A percentile compares a stretch with the other conserved stretches of the same genome.
Evolutionary conservation across 2,888 invertebrate species (phyloP).

Genomic region (Oligia fasciuncula): DNA sequence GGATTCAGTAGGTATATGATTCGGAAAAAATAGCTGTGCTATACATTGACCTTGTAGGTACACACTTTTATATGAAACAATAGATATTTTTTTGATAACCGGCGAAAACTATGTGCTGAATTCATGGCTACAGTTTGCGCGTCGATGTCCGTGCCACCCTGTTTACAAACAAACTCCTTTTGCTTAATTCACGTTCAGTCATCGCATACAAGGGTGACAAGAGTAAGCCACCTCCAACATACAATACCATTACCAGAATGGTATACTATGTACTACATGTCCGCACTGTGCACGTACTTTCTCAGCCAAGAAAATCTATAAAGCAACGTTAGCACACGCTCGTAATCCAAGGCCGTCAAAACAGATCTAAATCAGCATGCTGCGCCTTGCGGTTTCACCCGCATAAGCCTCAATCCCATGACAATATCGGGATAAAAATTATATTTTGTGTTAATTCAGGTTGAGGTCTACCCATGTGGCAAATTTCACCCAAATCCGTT

Average conservation of each 20-base stretch:
- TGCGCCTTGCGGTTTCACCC: not conserved
- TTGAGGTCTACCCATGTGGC: no score
- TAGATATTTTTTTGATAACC: no score
- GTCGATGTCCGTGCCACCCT: no score
- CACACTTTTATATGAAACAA: no score
- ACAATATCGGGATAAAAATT: not conserved
- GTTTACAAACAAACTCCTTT: not conserved
- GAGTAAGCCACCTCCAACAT: not conserved
- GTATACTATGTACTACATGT: not conserved
- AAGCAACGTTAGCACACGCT: not conserved
- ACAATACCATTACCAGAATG: not conserved
- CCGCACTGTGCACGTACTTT: not conserved
- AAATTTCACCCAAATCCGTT: no score
- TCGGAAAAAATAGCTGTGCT: no score
- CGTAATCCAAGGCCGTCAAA: not conserved
- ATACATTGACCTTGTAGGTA: no score
- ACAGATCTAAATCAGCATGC: not conserved
- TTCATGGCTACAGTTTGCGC: no score
- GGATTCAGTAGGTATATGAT: no score
- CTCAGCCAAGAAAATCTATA: not conserved
- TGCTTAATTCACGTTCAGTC: not conserved
- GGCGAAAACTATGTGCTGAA: no score
- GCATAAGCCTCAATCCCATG: not conserved
- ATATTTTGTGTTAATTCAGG: no score
- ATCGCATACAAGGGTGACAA: not conserved